Conservation (phyloP, 2,888 invertebrate species). For the Notodonta ziczac region DNA sequence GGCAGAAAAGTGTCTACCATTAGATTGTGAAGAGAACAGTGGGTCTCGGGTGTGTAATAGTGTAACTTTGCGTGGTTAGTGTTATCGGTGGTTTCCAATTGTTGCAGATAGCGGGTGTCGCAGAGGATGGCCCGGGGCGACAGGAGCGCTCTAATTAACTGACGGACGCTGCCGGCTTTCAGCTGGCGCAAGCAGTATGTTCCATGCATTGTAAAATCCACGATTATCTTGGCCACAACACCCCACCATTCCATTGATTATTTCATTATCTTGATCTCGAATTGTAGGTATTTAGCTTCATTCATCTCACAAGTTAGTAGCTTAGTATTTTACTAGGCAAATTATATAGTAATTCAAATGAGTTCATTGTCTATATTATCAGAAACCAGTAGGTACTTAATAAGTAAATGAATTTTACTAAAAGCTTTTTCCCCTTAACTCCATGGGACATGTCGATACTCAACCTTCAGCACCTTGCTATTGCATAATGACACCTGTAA, state of each 20-base stretch:
- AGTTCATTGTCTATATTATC: too few species aligned
- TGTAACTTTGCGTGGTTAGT: slow-evolving; percentile 58
- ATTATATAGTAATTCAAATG: too few species aligned
- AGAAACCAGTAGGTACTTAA: too few species aligned
- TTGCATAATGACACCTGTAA: too few species aligned
- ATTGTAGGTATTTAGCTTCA: not conserved
- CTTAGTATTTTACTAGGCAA: not conserved
- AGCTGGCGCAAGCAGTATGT: slow-evolving; percentile 81
- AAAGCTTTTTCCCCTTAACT: too few species aligned
- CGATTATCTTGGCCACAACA: slow-evolving; percentile 14
- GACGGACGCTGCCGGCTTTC: slow-evolving; percentile 81
- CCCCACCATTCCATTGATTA: slow-evolving; percentile 37
- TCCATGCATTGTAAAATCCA: slow-evolving; percentile 22
- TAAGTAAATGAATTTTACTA: too few species aligned
- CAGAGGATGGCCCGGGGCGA: slow-evolving; percentile 78
- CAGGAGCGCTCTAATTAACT: slow-evolving; percentile 77
- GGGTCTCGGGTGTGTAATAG: slow-evolving; percentile 31
- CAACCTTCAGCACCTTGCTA: too few species aligned
- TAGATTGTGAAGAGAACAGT: slow-evolving; percentile 28
- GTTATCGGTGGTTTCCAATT: slow-evolving; percentile 81
- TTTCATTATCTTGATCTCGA: slow-evolving; percentile 16
- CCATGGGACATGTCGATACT: too few species aligned
- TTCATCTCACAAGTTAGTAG: slow-evolving; percentile 1
- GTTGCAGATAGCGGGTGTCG: slow-evolving; percentile 78
- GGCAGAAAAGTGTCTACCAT: slow-evolving; percentile 26